Evolutionary conservation across 30 jellyfish, hydroid and myxozoan genomes (phyloP).

Genomic region (Rhopilema esculentum): DNA sequence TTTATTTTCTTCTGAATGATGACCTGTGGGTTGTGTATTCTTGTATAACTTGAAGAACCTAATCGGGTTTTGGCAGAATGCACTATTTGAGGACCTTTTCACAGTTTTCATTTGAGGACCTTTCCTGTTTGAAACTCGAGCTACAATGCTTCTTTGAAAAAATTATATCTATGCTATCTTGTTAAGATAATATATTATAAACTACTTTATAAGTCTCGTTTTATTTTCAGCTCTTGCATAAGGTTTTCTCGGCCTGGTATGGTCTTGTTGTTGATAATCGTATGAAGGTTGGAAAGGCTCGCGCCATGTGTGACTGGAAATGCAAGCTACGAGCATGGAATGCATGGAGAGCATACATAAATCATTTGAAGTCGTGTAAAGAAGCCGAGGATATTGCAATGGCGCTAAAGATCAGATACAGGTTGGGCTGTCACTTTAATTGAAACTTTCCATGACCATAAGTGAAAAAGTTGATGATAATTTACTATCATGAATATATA

Average conservation of each 20-base stretch:
- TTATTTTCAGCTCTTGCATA: slow-evolving; percentile 68
- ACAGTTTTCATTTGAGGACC: no score
- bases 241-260: slow-evolving; percentile 87
- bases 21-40: no score
- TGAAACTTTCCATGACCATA: neutral
- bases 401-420: slow-evolving; percentile 63
- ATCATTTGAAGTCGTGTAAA: slow-evolving; percentile 50
- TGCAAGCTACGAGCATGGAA: slow-evolving; percentile 93
- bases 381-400: slow-evolving; percentile 80
- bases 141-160: no score
- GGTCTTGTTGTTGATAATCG: slow-evolving; percentile 68
- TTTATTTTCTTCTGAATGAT: no score
- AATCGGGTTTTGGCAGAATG: no score
- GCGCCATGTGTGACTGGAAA: slow-evolving; percentile 84
- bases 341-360: slow-evolving; percentile 88
- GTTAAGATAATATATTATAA: no score
- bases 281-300: slow-evolving; percentile 72
- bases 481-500: no score
- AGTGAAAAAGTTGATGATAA: neutral
- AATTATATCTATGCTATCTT: no score
- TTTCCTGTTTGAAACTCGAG: no score
- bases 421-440: slow-evolving; percentile 41
- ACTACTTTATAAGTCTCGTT: no score
- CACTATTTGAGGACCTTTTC: no score
- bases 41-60: no score